Percentiles rank a stretch among this genome's conserved stretches.
Conservation (phyloP, 2,797 vertebrate species). For the Crocidura indochinensis region DNA sequence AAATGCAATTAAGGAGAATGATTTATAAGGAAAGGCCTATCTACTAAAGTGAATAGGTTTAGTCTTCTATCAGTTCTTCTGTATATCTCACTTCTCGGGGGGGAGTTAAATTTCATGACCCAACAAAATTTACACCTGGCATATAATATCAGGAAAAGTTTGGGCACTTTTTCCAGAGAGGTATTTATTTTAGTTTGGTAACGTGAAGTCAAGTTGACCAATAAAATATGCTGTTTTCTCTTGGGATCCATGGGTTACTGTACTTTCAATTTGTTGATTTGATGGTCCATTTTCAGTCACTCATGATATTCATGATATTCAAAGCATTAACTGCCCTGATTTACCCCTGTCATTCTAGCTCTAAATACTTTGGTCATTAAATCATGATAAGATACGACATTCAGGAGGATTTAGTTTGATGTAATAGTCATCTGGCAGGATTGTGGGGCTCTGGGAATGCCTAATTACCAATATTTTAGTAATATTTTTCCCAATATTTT, state of each 20-base stretch:
- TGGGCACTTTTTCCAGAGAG: constrained; percentile 30
- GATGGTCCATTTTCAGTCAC: background rate
- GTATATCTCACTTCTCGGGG: background rate
- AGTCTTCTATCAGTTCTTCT: background rate
- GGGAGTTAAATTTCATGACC: background rate
- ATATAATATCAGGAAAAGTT: background rate
- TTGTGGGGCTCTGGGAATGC: background rate
- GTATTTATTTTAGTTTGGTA: constrained; percentile 61
- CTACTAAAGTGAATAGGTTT: background rate
- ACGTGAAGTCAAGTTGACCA: constrained; percentile 29
- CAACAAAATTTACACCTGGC: constrained; percentile 1
- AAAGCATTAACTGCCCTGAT: background rate
- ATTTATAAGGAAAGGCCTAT: background rate
- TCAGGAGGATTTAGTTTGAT: background rate
- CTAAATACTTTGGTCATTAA: constrained; percentile 33
- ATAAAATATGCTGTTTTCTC: constrained; percentile 16
- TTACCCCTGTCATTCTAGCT: background rate
- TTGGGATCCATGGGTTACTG: background rate
- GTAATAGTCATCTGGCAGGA: background rate
- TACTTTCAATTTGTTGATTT: background rate
- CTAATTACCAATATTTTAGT: constrained; percentile 21
- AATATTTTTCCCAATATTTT: constrained; percentile 7
- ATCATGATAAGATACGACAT: background rate
- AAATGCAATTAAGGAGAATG: background rate
- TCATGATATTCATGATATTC: background rate